A percentile compares a stretch with the other conserved stretches of the same genome.
Conservation (phyloP, 2,797 vertebrate species). For the Pangasius mekongensis region DNA sequence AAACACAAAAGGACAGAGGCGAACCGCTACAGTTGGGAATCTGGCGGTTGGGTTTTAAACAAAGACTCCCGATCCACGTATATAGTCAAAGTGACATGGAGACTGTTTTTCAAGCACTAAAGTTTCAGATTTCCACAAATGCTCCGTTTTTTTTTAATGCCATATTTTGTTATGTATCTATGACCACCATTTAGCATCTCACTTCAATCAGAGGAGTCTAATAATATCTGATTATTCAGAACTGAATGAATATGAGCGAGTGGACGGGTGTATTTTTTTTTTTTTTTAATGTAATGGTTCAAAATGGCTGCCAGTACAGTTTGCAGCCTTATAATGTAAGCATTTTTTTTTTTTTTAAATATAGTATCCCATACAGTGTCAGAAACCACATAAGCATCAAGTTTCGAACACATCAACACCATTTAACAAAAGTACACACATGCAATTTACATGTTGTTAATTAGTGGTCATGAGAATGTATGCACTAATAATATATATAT, state of each 20-base stretch:
- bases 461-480: background rate
- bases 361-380: background rate
- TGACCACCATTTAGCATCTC: background rate
- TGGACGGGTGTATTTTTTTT: background rate
- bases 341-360: background rate
- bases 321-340: background rate
- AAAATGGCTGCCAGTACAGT: background rate
- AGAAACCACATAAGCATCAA: background rate
- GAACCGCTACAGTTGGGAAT: constrained; percentile 59
- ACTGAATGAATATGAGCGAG: background rate
- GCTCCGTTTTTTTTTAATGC: background rate
- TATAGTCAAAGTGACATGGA: background rate
- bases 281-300: background rate
- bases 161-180: background rate
- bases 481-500: background rate
- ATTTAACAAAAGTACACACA: background rate
- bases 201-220: background rate
- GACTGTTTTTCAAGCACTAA: background rate
- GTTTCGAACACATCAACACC: background rate
- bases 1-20: constrained; percentile 61
- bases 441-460: background rate
- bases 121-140: background rate
- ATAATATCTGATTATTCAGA: background rate
- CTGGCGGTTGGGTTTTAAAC: constrained; percentile 45
- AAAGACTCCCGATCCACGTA: background rate